These are phyloP conservation scores for Mellivora capensis DNA, from an alignment of 2,113 vertebrate species.

Conservation along the genomic window DNA sequence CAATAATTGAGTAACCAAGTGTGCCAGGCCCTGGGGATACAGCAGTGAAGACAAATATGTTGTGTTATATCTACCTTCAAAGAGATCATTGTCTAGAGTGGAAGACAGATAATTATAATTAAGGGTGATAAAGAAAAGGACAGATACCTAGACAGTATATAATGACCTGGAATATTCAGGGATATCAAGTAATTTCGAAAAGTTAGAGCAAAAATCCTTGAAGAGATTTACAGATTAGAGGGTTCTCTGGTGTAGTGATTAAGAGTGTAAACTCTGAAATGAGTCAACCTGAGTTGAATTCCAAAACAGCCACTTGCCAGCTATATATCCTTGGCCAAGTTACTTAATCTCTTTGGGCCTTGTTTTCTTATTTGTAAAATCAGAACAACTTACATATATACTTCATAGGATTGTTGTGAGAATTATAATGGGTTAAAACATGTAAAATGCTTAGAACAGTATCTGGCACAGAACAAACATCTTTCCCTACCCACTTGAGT, in stretches of 20 bases:
- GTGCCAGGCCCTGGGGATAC: neutral
- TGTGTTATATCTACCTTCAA: neutral
- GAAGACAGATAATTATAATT: neutral
- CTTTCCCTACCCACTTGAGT: neutral
- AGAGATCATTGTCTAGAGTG: conserved; percentile 30
- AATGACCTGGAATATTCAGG: neutral
- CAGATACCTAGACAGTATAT: neutral
- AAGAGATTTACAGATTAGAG: neutral
- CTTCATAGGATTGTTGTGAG: neutral
- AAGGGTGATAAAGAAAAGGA: neutral
- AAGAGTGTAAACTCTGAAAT: conserved; percentile 2
- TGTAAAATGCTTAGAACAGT: neutral
- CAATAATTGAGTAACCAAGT: neutral
- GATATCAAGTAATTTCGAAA: conserved; percentile 8
- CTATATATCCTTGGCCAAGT: conserved; percentile 3
- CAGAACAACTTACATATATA: neutral
- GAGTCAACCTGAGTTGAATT: neutral
- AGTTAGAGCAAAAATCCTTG: neutral
- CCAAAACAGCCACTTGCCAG: neutral
- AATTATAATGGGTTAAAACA: conserved; percentile 31
- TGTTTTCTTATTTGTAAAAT: conserved; percentile 32
- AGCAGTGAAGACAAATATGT: conserved; percentile 15
- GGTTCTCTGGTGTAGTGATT: neutral
- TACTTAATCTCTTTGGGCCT: conserved; percentile 23
- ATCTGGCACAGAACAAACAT: conserved; percentile 4